phyloP scores from a whole-genome alignment of 2,797 vertebrate species.

The Echiichthys vipera region DNA sequence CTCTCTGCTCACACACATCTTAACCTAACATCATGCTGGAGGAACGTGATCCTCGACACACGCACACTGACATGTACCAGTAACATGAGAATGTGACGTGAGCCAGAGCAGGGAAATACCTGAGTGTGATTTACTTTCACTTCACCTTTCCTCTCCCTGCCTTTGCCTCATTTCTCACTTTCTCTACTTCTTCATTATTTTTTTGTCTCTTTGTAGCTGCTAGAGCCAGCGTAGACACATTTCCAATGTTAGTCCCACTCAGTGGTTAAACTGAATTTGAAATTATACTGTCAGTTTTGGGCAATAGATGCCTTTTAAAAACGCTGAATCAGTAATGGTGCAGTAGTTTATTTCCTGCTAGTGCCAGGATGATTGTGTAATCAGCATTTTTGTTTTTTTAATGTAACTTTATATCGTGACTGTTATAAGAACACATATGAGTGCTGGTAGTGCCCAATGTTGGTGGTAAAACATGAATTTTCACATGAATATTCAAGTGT shows the following conservation, averaged over 20 bases:
- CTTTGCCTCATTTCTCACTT: constrained; percentile 9
- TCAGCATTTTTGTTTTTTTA: neutral
- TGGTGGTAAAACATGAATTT: neutral
- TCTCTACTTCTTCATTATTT: neutral
- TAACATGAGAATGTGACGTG: constrained; percentile 42
- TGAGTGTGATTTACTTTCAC: constrained; percentile 67
- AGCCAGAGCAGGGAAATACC: constrained; percentile 55
- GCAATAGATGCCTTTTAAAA: neutral
- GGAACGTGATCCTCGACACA: constrained; percentile 29
- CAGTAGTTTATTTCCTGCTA: neutral
- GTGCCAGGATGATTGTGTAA: neutral
- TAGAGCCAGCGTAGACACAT: neutral
- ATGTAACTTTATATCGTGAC: neutral
- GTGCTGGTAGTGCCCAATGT: neutral
- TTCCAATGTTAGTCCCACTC: neutral
- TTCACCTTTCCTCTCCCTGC: constrained; percentile 59
- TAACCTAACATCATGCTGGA: neutral
- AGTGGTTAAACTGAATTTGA: neutral
- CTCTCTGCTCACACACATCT: neutral
- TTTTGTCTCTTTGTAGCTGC: neutral
- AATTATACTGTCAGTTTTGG: neutral
- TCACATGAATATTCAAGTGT: too few species aligned
- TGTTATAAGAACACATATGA: neutral
- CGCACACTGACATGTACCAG: neutral
- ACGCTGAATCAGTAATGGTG: neutral